Evolutionary conservation across 1,140 invertebrate genomes (phyloP), one percentile per base, ranked within the genome.

Genomic region (Brachionus manjavacas): DNA sequence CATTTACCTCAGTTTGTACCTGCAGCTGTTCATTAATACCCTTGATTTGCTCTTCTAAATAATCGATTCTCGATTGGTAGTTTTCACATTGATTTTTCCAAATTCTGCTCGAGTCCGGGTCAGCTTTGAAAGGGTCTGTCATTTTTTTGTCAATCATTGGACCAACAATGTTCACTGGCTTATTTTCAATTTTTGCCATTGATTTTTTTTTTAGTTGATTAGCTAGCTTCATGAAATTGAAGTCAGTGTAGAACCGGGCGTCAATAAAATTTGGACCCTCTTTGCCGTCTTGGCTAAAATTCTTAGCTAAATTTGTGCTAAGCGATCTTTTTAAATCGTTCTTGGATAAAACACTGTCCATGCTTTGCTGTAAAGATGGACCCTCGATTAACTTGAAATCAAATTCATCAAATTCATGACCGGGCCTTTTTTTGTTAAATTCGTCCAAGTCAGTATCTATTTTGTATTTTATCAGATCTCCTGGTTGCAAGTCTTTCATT

Each of bases 1-100:
- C 92, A 90, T 97, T 97, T 0, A 97, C 94, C 16, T 80, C 28
- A 16, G 49, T 80, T 23, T 80, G 78, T 35, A 80, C 23, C 20
- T 80, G 78, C 14, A 80, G n/a, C 25, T 80, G 78, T 52, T 80
- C 78, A 41, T 64, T 80, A 35, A 80, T 80, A 12, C 78, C 78
- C 20, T 80, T 64, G 1, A 80, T 80, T 80, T 80, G 78, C 3
- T 55, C 49, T 41, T 80, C 49, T 16, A 80, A 64, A 55, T 80
- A 80, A 55, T 55, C 20, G 20, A 80, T 64, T 80, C 16, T 14
- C 12, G 78, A 14, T 55, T 64, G 43, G 23, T 60, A 64, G n/a
- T 41, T 39, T 74, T 74, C 70, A 41, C 31, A 74, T 41, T 74
- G 70, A 1, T 41, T 74, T 74, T 74, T 74, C 70, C 70, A 74